These are phyloP conservation scores for Porites rus DNA, from an alignment of 92 coral and sea anemone species.

Conservation along the genomic window DNA sequence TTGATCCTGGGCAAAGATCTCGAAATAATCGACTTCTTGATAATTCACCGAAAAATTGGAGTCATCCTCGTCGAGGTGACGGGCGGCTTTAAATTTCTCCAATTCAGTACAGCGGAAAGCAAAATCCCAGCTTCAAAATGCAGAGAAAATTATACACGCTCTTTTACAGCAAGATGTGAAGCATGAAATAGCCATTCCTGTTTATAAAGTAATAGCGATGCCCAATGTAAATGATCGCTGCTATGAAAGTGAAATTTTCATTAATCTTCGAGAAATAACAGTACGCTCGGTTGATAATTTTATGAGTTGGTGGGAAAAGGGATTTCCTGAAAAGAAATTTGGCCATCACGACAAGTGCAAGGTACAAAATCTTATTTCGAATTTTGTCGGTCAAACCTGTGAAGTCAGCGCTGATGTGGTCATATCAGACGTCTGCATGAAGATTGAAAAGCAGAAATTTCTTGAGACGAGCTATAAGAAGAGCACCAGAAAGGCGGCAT, in stretches of 20 bases:
- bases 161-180: slow-evolving; percentile 1
- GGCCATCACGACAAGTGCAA: not conserved
- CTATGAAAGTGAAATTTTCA: not conserved
- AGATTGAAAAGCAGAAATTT: slow-evolving; percentile 29
- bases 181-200: not conserved
- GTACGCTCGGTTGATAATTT: not conserved
- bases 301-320: slow-evolving; percentile 8
- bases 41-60: slow-evolving; percentile 22
- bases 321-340: not conserved
- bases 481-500: not conserved
- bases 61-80: slow-evolving; percentile 32
- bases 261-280: slow-evolving; percentile 15
- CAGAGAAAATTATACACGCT: slow-evolving; percentile 16
- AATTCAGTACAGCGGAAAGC: slow-evolving; percentile 14
- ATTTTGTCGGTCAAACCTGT: slow-evolving; percentile 6
- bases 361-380: slow-evolving; percentile 6
- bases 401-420: slow-evolving; percentile 8
- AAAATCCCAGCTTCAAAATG: not conserved
- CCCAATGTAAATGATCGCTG: slow-evolving; percentile 15
- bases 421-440: not conserved
- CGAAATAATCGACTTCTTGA: slow-evolving; percentile 32
- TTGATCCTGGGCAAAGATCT: not conserved
- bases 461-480: slow-evolving; percentile 25
- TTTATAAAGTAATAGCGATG: slow-evolving; percentile 31
- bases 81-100: not conserved